phyloP scores from a whole-genome alignment of 2,113 vertebrate species.

The Hymenochirus boettgeri region DNA sequence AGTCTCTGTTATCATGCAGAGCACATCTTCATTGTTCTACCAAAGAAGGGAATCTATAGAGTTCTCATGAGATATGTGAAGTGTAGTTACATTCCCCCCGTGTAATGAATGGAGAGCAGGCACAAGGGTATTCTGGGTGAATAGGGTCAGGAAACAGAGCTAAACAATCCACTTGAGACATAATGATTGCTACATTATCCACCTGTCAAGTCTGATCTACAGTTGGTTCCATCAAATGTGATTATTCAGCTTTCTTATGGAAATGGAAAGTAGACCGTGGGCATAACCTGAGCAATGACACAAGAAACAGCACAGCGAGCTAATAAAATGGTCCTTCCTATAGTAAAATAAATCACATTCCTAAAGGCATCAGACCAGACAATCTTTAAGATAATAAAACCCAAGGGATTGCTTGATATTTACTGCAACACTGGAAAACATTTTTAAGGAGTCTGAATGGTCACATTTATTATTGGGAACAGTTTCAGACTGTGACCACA shows the following conservation, averaged over 20 bases:
- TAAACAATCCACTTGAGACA: not conserved
- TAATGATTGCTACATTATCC: conserved; percentile 16
- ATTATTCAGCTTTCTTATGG: conserved; percentile 4
- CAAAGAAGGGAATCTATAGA: no score
- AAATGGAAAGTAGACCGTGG: not conserved
- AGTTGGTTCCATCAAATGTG: not conserved
- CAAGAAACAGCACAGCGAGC: not conserved
- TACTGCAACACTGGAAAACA: no score
- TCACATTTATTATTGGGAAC: no score
- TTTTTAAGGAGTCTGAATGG: no score
- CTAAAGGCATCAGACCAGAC: no score
- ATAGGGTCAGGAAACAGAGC: conserved; percentile 14
- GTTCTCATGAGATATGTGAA: no score
- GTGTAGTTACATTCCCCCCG: conserved; percentile 8
- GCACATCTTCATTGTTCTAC: no score
- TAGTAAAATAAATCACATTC: no score
- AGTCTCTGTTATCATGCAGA: no score
- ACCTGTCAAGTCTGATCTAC: conserved; percentile 19
- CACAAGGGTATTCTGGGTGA: conserved; percentile 9
- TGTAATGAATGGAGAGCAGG: conserved; percentile 7
- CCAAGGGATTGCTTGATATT: no score
- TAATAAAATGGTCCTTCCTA: conserved; percentile 6
- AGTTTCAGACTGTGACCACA: no score
- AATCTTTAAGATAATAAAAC: no score
- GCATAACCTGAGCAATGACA: not conserved